Conservation (phyloP, 2,113 vertebrate genomes). For the Lagopus muta region DNA sequence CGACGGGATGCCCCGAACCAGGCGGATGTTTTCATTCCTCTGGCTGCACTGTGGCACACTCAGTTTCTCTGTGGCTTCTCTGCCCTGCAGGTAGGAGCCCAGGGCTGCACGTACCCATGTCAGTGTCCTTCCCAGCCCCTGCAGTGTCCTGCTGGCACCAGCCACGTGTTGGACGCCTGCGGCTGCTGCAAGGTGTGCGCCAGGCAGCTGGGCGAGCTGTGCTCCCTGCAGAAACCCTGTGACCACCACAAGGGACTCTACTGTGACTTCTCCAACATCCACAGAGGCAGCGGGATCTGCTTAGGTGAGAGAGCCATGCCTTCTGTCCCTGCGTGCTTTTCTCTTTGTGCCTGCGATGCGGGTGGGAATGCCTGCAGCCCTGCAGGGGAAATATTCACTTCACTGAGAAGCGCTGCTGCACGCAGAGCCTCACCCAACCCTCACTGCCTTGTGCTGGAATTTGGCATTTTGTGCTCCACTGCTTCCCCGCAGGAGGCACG, state of each 20-base stretch:
- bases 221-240: constrained; percentile 78
- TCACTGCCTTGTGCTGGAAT: background rate
- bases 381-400: background rate
- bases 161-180: constrained; percentile 81
- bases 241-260: constrained; percentile 84
- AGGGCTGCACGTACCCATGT: constrained; percentile 76
- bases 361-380: background rate
- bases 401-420: background rate
- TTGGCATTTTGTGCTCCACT: background rate
- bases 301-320: constrained; percentile 71
- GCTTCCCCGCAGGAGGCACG: background rate
- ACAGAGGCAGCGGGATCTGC: constrained; percentile 78
- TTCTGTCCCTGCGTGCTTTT: background rate
- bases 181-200: constrained; percentile 86
- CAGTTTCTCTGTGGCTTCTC: background rate
- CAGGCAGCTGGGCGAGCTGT: constrained; percentile 78
- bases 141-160: constrained; percentile 76
- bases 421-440: background rate
- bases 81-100: constrained; percentile 71
- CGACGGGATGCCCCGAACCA: background rate
- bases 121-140: constrained; percentile 72
- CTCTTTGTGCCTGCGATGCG: background rate
- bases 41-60: fast-evolving
- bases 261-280: constrained; percentile 76
- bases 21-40: background rate